Base-by-base conservation (phyloP, 2,888 invertebrate species). In the Eutolmus rufibarbis region DNA sequence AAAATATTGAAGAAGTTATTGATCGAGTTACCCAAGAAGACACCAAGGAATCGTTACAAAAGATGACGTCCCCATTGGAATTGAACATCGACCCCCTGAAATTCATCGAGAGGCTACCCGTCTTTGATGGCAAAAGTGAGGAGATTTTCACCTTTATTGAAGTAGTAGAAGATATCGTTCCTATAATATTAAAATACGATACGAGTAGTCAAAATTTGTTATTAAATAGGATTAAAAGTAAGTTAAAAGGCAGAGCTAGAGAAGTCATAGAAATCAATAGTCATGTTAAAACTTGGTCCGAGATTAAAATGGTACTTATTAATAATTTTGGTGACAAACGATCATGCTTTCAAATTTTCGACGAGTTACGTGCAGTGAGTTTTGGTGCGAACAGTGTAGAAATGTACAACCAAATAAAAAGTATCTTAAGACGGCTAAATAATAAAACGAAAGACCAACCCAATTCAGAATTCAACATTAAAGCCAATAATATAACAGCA, bases 221-320 rank as follows among this genome's bases (percentile, higher is more conserved):
- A 40, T 31, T 82, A 7, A 84, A 87, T 46, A 88, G 74, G 16
- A 87, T 88, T 51, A 88, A 88, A 79, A 86, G 51, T 87, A 88
- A 87, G 43, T 77, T 87, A 85, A 84, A 23, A 37, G 84, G 84
- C 23, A 84, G 40, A 57, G 86, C 86, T 57, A 86, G 78, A 7
- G 87, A 87, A 84, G 40, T 78, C 16, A 85, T 87, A n/a, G 88
- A 88, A 7, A 88, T 88, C 7, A 88, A 88, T 85, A 74, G 57
- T 14, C 88, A 88, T 43, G 85, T 79, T 28, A 79, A 43, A 37
- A 66, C 31, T 23, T 86, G 88, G 88, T 37, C 66, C n/a, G 79
- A 87, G 14, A 74, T 88, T 14, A 88, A 88, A 43, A 34, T 8
- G 46, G 23, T 87, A 5, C 66, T 88, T 43, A 51, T 84, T 19